Evolutionary conservation across 2,888 invertebrate genomes (phyloP).

Genomic region (Odontocerum albicorne): DNA sequence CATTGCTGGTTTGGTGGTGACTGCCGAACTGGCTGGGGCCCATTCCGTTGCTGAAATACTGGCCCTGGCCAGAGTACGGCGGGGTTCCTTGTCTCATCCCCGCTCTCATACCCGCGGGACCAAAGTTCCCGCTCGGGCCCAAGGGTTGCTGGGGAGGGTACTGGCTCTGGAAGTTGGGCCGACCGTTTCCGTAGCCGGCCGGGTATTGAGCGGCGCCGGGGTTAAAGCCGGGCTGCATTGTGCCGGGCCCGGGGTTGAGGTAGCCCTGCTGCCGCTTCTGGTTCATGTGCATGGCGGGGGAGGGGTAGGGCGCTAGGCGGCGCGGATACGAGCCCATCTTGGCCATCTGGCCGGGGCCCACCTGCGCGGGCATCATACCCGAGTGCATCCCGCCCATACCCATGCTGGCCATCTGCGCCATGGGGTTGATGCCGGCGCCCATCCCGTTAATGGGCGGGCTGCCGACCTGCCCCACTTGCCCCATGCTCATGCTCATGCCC

Average conservation of each 20-base stretch:
- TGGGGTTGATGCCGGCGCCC: slow-evolving; percentile 69
- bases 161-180: slow-evolving; percentile 64
- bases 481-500: slow-evolving; percentile 63
- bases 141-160: slow-evolving; percentile 68
- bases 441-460: slow-evolving; percentile 48
- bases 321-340: slow-evolving; percentile 76
- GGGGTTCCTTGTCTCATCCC: slow-evolving; percentile 70
- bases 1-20: slow-evolving; percentile 50
- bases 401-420: slow-evolving; percentile 76
- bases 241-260: slow-evolving; percentile 46
- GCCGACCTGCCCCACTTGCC: slow-evolving; percentile 43
- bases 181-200: slow-evolving; percentile 49
- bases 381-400: slow-evolving; percentile 72
- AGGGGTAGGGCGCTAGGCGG: slow-evolving; percentile 83
- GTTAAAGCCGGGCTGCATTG: slow-evolving; percentile 55
- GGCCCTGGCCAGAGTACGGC: slow-evolving; percentile 64
- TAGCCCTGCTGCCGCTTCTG: slow-evolving; percentile 69
- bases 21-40: slow-evolving; percentile 56
- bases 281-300: slow-evolving; percentile 82
- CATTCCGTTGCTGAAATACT: slow-evolving; percentile 60
- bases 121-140: slow-evolving; percentile 61
- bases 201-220: slow-evolving; percentile 56
- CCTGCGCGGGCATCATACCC: slow-evolving; percentile 70
- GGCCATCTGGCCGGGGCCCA: slow-evolving; percentile 69
- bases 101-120: slow-evolving; percentile 53